phyloP scores from a whole-genome alignment of 2,797 vertebrate genomes.

The Sebastes hubbsi region DNA sequence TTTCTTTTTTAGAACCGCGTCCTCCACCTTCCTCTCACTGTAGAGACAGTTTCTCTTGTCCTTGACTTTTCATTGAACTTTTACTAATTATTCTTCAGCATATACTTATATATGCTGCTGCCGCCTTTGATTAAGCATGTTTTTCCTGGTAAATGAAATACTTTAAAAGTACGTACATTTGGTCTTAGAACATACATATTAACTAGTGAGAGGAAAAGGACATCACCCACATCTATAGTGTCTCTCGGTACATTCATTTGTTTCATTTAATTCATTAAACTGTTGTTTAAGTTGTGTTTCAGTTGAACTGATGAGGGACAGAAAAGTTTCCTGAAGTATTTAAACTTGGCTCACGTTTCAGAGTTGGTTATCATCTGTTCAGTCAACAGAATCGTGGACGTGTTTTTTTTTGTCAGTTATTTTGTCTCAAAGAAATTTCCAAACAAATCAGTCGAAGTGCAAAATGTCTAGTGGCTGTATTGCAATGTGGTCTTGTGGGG shows the following conservation, averaged over 20 bases:
- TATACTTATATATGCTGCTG: neutral
- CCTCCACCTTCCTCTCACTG: neutral
- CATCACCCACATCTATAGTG: neutral
- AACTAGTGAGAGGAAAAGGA: neutral
- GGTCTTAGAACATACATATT: neutral
- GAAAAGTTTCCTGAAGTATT: neutral
- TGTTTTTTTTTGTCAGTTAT: neutral
- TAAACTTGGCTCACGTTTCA: neutral
- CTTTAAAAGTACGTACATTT: neutral
- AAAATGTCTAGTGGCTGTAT: neutral
- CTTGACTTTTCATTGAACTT: neutral
- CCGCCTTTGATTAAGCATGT: neutral
- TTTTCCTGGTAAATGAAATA: neutral
- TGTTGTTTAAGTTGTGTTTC: neutral
- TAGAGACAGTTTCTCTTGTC: neutral
- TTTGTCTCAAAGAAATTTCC: neutral
- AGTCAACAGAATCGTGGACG: neutral
- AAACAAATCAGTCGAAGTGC: neutral
- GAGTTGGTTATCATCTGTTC: neutral
- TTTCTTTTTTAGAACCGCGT: neutral
- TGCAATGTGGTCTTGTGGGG: neutral
- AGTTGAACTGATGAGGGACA: neutral
- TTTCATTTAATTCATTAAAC: neutral
- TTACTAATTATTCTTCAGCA: neutral
- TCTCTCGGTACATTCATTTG: neutral